Evolutionary conservation across 2,113 vertebrate species (phyloP).

Genomic region (Strix aluco): DNA sequence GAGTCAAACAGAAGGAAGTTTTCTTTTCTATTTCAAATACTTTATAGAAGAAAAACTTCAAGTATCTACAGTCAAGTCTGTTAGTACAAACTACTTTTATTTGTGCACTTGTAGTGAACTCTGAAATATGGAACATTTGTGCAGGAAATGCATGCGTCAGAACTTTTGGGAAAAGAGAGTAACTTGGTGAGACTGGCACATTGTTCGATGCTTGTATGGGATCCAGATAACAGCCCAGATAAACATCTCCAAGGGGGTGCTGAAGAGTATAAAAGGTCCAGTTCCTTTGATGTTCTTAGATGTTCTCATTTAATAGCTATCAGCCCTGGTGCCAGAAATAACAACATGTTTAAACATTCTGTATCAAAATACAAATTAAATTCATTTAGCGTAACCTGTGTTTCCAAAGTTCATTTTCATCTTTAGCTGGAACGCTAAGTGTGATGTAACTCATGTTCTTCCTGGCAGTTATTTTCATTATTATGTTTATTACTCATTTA

Average conservation of each 20-base stretch:
- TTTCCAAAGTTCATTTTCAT: conserved; percentile 67
- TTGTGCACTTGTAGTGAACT: conserved; percentile 80
- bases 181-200: conserved; percentile 71
- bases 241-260: conserved; percentile 77
- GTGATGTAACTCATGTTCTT: conserved; percentile 64
- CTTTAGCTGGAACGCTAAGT: conserved; percentile 48
- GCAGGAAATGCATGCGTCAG: conserved; percentile 66
- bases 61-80: conserved; percentile 67
- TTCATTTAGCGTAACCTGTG: conserved; percentile 56
- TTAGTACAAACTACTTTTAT: conserved; percentile 72
- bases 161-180: conserved; percentile 68
- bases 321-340: conserved; percentile 77
- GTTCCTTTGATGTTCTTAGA: conserved; percentile 80
- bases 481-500: conserved; percentile 73
- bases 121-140: conserved; percentile 75
- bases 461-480: conserved; percentile 67
- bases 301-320: conserved; percentile 76
- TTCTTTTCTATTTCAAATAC: conserved; percentile 84
- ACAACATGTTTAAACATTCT: conserved; percentile 77
- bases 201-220: conserved; percentile 75
- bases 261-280: conserved; percentile 70
- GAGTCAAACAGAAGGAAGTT: conserved; percentile 87
- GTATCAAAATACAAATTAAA: conserved; percentile 65
- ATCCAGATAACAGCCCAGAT: conserved; percentile 81
- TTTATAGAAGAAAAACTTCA: conserved; percentile 73